A percentile compares a stretch with the other conserved stretches of the same genome.
phyloP scores from a whole-genome alignment of 2,113 vertebrate species.

The Etheostoma cragini region DNA sequence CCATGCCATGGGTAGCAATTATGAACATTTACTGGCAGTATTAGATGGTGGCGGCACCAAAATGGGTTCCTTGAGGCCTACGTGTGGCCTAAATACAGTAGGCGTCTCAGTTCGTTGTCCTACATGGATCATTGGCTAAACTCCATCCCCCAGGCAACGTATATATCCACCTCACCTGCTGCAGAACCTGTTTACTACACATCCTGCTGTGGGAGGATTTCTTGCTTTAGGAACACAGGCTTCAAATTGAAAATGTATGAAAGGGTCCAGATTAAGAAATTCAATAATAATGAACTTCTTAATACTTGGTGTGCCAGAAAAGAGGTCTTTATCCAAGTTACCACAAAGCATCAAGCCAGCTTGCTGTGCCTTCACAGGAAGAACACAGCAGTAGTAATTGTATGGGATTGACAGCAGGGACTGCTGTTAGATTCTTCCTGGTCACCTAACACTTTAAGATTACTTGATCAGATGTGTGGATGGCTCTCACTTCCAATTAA shows the following conservation, averaged over 20 bases:
- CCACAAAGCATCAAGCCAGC: neutral
- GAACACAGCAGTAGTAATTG: neutral
- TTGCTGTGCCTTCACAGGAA: slow-evolving; percentile 14
- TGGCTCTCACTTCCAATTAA: neutral
- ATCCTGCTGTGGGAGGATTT: neutral
- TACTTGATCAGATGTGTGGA: neutral
- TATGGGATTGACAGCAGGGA: slow-evolving; percentile 1
- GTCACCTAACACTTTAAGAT: slow-evolving; percentile 11
- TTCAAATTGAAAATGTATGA: slow-evolving; percentile 4
- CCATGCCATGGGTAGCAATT: neutral
- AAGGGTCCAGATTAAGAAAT: neutral
- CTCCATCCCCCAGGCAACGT: neutral
- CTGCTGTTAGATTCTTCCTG: slow-evolving; percentile 10
- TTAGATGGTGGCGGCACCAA: neutral
- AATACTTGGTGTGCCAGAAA: neutral
- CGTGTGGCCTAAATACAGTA: too few species aligned
- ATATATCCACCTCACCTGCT: neutral
- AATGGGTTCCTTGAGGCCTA: neutral
- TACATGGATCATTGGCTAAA: neutral
- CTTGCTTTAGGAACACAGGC: neutral
- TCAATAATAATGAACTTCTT: neutral
- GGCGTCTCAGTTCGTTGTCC: neutral
- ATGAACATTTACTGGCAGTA: slow-evolving; percentile 2
- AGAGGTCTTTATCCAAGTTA: neutral
- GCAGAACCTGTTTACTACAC: neutral